These are phyloP conservation scores for Vanacampus margaritifer DNA, from an alignment of 2,113 vertebrate species.

Conservation along the genomic window DNA sequence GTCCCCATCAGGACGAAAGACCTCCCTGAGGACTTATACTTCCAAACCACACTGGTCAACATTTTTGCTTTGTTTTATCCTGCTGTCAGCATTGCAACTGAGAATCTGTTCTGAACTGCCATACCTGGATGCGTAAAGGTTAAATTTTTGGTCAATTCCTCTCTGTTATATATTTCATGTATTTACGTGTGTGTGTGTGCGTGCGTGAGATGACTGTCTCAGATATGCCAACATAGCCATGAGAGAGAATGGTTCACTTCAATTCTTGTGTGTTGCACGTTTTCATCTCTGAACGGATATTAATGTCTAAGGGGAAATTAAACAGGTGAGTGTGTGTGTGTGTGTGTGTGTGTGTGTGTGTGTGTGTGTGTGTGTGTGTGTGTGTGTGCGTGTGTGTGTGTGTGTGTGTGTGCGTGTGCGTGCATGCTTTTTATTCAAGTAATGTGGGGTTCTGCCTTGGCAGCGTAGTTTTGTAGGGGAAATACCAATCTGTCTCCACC, in stretches of 20 bases:
- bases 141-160: neutral
- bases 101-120: neutral
- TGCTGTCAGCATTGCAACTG: neutral
- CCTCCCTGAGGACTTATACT: neutral
- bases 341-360: too few species aligned
- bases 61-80: neutral
- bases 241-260: conserved; percentile 11
- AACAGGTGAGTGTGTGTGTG: conserved; percentile 15
- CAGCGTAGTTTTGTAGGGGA: neutral
- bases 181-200: neutral
- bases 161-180: neutral
- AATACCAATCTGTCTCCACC: neutral
- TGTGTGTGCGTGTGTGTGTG: too few species aligned
- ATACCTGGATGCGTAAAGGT: neutral
- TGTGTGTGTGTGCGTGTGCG: neutral
- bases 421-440: neutral
- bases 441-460: neutral
- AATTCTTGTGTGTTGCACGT: conserved; percentile 5
- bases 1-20: neutral
- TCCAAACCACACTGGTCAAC: neutral
- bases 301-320: conserved; percentile 54
- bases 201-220: conserved; percentile 13
- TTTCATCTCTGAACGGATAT: conserved; percentile 42
- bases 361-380: too few species aligned
- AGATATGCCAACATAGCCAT: conserved; percentile 11